These are phyloP conservation scores for Mesembrinibis cayennensis DNA, from an alignment of 2,113 vertebrate genomes.

Conservation along the genomic window DNA sequence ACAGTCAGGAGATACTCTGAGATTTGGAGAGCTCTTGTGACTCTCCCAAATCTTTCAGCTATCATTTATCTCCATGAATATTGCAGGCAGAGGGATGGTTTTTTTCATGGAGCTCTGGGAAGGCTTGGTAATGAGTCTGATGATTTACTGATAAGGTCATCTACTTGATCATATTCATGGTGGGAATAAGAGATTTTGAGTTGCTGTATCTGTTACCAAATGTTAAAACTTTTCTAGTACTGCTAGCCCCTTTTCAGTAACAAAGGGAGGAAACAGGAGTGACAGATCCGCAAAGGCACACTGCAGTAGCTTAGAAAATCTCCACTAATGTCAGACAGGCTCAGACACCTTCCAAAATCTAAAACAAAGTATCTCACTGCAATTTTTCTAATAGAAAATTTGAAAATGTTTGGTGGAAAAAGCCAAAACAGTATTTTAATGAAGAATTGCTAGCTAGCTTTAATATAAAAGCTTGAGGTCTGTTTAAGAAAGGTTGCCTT, in stretches of 20 bases:
- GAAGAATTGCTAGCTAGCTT: neutral
- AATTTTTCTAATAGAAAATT: neutral
- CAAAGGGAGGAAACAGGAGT: neutral
- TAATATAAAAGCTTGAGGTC: neutral
- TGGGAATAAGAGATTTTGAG: neutral
- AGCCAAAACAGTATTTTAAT: neutral
- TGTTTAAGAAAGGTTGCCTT: neutral
- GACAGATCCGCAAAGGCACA: neutral
- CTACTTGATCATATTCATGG: neutral
- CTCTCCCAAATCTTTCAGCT: neutral
- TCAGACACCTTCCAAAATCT: neutral
- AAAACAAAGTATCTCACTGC: neutral
- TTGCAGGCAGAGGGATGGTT: neutral
- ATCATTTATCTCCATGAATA: neutral
- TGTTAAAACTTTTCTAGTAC: neutral
- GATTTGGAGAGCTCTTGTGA: neutral
- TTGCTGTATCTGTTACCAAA: neutral
- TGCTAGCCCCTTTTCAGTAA: neutral
- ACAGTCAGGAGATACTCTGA: neutral
- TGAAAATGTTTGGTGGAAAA: neutral
- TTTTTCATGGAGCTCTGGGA: neutral
- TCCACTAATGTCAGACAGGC: neutral
- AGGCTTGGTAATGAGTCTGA: neutral
- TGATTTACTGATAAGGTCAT: neutral
- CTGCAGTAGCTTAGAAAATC: neutral